Evolutionary conservation across 2,113 vertebrate species (phyloP).

Genomic region (Sinocyclocheilus rhinocerous): DNA sequence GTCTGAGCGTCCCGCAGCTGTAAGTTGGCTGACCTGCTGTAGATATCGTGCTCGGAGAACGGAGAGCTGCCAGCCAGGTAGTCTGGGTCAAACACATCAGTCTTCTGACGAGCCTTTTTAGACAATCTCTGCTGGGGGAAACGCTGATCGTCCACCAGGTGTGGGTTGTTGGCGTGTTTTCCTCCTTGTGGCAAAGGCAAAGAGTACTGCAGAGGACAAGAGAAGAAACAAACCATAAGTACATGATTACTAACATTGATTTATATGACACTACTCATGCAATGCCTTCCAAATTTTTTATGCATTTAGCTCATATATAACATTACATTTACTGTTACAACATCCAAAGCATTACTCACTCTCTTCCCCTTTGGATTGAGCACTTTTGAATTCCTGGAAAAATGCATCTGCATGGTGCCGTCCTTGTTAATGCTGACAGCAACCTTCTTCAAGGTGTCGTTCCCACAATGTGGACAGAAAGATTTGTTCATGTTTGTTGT

Average conservation of each 20-base stretch:
- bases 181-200: constrained; percentile 87
- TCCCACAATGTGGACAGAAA: constrained; percentile 92
- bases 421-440: constrained; percentile 80
- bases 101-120: constrained; percentile 88
- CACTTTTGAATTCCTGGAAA: constrained; percentile 93
- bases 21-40: constrained; percentile 87
- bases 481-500: constrained; percentile 85
- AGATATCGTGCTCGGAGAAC: constrained; percentile 87
- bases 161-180: constrained; percentile 86
- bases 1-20: constrained; percentile 74
- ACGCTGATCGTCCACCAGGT: constrained; percentile 88
- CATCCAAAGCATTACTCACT: constrained; percentile 72
- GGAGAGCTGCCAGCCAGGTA: constrained; percentile 83
- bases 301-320: background rate
- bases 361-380: constrained; percentile 86
- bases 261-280: background rate
- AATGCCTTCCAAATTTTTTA: background rate
- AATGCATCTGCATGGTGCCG: constrained; percentile 84
- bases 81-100: constrained; percentile 85
- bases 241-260: background rate
- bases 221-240: background rate
- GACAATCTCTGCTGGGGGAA: constrained; percentile 93
- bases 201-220: constrained; percentile 74
- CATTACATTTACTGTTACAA: background rate
- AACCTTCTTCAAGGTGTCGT: constrained; percentile 91